Evolutionary conservation across 1,140 invertebrate genomes (phyloP).

Genomic region (Drosophila ironensis): DNA sequence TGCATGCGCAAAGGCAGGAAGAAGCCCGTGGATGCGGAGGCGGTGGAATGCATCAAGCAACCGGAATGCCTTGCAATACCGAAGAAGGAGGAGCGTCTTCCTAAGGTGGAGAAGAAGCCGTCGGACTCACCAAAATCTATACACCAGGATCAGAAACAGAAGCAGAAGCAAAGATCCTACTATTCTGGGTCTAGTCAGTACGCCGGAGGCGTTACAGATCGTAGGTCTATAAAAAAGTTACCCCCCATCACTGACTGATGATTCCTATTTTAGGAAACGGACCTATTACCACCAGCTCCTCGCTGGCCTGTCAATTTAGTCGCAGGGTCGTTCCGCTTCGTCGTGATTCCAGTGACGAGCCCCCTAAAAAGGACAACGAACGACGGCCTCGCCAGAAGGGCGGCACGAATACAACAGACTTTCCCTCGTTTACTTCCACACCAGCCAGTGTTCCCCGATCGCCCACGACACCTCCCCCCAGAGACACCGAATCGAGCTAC

Average conservation of each 20-base stretch:
- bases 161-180: neutral
- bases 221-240: neutral
- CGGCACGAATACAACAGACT: too few relatives aligned
- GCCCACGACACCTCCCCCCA: neutral
- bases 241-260: neutral
- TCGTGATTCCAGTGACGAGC: neutral
- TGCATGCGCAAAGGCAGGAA: constrained; percentile 26
- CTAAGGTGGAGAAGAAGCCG: neutral
- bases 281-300: constrained; percentile 43
- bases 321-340: constrained; percentile 14
- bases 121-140: neutral
- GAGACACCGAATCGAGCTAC: too few relatives aligned
- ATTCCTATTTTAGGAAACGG: neutral
- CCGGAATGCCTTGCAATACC: neutral
- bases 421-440: too few relatives aligned
- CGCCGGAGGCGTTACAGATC: neutral
- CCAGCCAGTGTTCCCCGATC: neutral
- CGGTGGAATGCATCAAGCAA: too few relatives aligned
- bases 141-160: neutral
- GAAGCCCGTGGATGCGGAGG: neutral
- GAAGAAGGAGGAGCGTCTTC: neutral
- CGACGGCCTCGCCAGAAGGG: too few relatives aligned
- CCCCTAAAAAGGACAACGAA: neutral
- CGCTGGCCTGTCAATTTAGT: constrained; percentile 45
- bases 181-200: constrained; percentile 1